These are phyloP conservation scores for Berghia stephanieae DNA, from an alignment of 1,140 invertebrate genomes.

Conservation along the genomic window DNA sequence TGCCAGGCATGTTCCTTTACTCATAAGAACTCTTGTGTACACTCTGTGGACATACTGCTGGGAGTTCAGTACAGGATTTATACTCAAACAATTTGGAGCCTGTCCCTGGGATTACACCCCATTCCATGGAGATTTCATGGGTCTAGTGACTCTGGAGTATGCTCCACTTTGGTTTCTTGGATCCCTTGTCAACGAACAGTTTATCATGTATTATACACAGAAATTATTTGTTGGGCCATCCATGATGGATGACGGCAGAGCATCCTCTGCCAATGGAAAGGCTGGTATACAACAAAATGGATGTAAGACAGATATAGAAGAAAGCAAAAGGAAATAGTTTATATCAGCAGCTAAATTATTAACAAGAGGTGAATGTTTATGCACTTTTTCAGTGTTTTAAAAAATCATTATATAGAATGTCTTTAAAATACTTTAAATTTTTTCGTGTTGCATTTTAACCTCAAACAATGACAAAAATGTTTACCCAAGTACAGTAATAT, in stretches of 20 bases:
- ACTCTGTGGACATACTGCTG: constrained; percentile 69
- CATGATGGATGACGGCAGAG: constrained; percentile 14
- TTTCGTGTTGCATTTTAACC: too few species aligned
- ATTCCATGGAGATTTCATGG: constrained; percentile 68
- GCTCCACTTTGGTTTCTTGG: constrained; percentile 69
- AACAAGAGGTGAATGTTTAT: too few species aligned
- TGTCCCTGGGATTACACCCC: constrained; percentile 72
- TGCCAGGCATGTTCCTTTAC: constrained; percentile 58
- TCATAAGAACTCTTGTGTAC: constrained; percentile 67
- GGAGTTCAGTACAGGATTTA: constrained; percentile 69
- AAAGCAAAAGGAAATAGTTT: too few species aligned
- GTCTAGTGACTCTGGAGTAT: constrained; percentile 71
- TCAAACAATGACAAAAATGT: too few species aligned
- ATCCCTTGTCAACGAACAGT: constrained; percentile 61
- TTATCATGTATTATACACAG: constrained; percentile 63
- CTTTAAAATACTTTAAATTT: too few species aligned
- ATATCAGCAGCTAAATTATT: too few species aligned
- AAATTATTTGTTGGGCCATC: constrained; percentile 62
- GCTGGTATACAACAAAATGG: too few species aligned
- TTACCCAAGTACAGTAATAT: too few species aligned
- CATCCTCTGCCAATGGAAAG: background rate
- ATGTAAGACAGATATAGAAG: too few species aligned
- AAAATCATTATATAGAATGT: too few species aligned
- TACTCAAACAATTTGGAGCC: constrained; percentile 68
- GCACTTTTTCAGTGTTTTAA: too few species aligned